Evolutionary conservation across 2,113 vertebrate genomes (phyloP).

Genomic region (Silurus meridionalis): DNA sequence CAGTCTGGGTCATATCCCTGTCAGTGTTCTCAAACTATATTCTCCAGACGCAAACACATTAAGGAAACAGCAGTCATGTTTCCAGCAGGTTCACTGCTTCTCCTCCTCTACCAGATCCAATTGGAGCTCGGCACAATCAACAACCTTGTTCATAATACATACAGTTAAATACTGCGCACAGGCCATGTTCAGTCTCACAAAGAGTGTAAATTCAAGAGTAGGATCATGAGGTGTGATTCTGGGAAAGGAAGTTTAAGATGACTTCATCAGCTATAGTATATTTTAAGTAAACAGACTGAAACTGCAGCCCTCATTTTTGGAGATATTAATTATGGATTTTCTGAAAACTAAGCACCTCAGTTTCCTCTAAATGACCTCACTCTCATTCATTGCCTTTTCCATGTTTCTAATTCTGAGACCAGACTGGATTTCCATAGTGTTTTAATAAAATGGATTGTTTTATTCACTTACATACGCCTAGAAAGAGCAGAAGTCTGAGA

Average conservation of each 20-base stretch:
- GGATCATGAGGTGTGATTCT: not conserved
- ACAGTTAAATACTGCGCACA: conserved; percentile 19
- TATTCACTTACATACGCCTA: not conserved
- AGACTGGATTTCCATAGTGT: not conserved
- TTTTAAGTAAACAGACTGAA: conserved; percentile 28
- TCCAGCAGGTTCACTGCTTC: conserved; percentile 36
- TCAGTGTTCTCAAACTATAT: conserved; percentile 46
- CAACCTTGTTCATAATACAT: not conserved
- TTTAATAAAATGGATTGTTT: not conserved
- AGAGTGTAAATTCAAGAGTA: conserved; percentile 5
- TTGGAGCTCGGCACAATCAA: conserved; percentile 17
- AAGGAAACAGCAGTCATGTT: conserved; percentile 41
- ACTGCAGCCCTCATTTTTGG: conserved; percentile 2
- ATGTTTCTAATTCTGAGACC: not conserved
- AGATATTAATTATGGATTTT: conserved; percentile 25
- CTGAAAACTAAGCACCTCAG: not conserved
- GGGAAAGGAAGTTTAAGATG: conserved; percentile 10
- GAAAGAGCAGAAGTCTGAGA: not conserved
- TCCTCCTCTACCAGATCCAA: conserved; percentile 5
- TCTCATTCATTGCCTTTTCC: not conserved
- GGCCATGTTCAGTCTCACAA: not conserved
- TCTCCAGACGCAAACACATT: conserved; percentile 44
- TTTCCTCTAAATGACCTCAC: conserved; percentile 19
- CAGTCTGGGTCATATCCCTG: conserved; percentile 51
- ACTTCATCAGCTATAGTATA: conserved; percentile 13